Base-by-base conservation (phyloP, 1,140 invertebrate species). In the Cydia strobilella region DNA sequence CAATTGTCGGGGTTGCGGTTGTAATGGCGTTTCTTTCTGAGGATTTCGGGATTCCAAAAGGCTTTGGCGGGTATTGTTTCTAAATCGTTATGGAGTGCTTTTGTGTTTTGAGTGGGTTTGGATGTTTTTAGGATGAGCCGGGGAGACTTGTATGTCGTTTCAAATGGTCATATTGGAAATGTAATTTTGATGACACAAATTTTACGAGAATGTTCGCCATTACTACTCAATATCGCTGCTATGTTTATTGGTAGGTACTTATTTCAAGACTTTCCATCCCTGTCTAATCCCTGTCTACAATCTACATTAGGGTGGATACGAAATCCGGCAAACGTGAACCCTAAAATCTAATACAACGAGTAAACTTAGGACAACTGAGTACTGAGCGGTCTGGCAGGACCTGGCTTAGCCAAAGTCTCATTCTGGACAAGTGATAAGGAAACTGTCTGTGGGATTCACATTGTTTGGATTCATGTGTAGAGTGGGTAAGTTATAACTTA, bases 61-160 rank as follows among this genome's bases (percentile, higher is more conserved):
- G 65, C 31, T 69, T 69, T 69, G 31, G 65, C 18, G 65, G 65
- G 65, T 69, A 69, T 69, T 69, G 65, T 69, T 69, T 69, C 65
- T 69, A 69, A 69, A 69, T 69, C 65, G 65, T 69, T 69, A 69
- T 69, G 65, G 65, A 69, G 65, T 69, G 65, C 65, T 69, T 69
- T 69, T 35, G 31, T 69, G n/a, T 69, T 69, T 35, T 42, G 27
- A 31, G 65, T 66, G 42, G 23, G 65, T 69, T n/a, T 18, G 27
- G 65, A 23, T 42, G 27, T 35, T 69, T 69, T 69, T 69, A 42
- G 65, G 65, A 39, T 69, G 15, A 69, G 65, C 62, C 65, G 15
- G 31, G 65, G 18, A 31, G 65, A 69, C 42, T 69, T 69, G 63
- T 66, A 15, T 66, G 63, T 66, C 5, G 23, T 31, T 66, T 51